phyloP scores from a whole-genome alignment of 1,140 invertebrate species.

The Lordiphosa stackelbergi region DNA sequence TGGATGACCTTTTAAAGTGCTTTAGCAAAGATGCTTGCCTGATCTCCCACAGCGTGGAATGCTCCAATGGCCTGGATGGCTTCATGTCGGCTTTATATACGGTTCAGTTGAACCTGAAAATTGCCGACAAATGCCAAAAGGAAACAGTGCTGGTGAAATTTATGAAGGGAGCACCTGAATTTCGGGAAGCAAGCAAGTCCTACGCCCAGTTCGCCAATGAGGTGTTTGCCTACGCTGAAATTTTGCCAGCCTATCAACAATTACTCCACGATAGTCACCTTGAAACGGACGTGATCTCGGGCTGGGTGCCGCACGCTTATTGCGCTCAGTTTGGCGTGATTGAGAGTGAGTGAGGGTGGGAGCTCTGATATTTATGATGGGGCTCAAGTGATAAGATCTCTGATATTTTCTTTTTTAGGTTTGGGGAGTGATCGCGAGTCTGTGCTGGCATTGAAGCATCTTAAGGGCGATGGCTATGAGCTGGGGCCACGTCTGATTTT shows the following conservation, averaged over 20 bases:
- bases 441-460: conserved; percentile 63
- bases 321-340: conserved; percentile 52
- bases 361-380: no score
- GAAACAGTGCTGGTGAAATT: conserved; percentile 64
- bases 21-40: conserved; percentile 40
- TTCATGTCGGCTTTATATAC: conserved; percentile 74
- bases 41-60: conserved; percentile 35
- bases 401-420: conserved; percentile 9
- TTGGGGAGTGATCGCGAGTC: conserved; percentile 42
- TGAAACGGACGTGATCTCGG: conserved; percentile 30
- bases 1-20: conserved; percentile 55
- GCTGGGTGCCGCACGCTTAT: conserved; percentile 53
- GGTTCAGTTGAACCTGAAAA: conserved; percentile 32
- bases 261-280: conserved; percentile 45
- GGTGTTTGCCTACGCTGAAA: conserved; percentile 53
- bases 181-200: conserved; percentile 57
- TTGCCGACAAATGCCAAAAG: conserved; percentile 13
- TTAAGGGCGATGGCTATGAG: conserved; percentile 52
- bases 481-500: conserved; percentile 55
- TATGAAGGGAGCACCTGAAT: conserved; percentile 62
- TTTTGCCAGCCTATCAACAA: conserved; percentile 62
- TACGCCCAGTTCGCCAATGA: conserved; percentile 71
- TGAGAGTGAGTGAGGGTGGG: conserved; percentile 29
- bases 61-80: conserved; percentile 53
- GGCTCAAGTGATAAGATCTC: not conserved